Evolutionary conservation across 2,888 invertebrate genomes (phyloP).

Genomic region (Cinara cedri): DNA sequence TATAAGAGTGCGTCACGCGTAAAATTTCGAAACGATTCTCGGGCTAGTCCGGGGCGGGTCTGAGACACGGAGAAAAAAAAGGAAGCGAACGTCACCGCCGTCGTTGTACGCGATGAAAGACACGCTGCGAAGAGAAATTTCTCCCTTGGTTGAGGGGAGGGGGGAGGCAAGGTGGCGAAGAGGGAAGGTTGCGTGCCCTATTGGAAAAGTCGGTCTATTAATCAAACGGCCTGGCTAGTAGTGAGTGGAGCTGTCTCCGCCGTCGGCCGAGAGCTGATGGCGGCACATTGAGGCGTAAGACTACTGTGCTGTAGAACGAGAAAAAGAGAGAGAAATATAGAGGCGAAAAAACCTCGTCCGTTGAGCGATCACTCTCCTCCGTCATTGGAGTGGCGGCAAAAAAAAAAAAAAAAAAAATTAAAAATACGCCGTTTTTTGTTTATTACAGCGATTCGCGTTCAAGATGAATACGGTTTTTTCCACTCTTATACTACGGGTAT

Average conservation of each 20-base stretch:
- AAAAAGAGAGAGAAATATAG: too few relatives aligned
- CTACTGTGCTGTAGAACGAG: too few relatives aligned
- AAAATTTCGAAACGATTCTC: neutral
- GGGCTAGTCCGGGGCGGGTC: neutral
- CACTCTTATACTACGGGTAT: neutral
- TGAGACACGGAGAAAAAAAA: neutral
- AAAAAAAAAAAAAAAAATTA: neutral
- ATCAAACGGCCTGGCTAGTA: slow-evolving; percentile 24
- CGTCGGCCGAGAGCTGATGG: slow-evolving; percentile 7
- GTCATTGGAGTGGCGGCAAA: neutral
- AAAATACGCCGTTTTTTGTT: slow-evolving; percentile 19
- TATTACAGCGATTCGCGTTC: slow-evolving; percentile 12
- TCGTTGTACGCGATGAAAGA: neutral
- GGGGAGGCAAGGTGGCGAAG: neutral
- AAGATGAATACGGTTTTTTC: neutral
- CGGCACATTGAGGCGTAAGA: slow-evolving; percentile 33
- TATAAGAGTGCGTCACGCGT: too few relatives aligned
- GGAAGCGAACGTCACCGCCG: neutral
- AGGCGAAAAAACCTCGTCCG: slow-evolving; percentile 11
- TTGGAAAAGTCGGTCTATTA: slow-evolving; percentile 47
- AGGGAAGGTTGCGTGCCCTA: slow-evolving; percentile 14
- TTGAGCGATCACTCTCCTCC: slow-evolving; percentile 26
- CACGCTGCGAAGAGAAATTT: neutral
- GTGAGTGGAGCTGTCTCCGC: neutral
- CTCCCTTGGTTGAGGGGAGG: neutral